These are phyloP conservation scores for Decapterus maruadsi DNA, from an alignment of 2,797 vertebrate species.

Conservation along the genomic window DNA sequence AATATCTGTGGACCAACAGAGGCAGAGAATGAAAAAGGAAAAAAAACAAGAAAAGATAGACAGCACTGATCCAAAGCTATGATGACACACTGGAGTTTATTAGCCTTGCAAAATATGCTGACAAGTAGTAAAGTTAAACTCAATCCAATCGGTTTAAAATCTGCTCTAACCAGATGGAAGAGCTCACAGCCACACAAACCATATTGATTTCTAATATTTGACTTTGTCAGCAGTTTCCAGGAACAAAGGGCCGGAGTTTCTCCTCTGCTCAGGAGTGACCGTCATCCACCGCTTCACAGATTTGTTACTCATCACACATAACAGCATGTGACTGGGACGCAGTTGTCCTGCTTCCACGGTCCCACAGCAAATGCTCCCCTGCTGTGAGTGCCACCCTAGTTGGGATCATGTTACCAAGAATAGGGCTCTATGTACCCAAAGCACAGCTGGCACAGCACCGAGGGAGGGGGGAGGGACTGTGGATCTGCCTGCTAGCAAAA, in stretches of 20 bases:
- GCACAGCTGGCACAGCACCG: slow-evolving; percentile 73
- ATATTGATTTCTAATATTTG: slow-evolving; percentile 62
- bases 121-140: slow-evolving; percentile 53
- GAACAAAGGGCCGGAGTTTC: slow-evolving; percentile 14
- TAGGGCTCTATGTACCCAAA: slow-evolving; percentile 55
- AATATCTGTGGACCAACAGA: slow-evolving; percentile 24
- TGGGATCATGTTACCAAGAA: slow-evolving; percentile 75
- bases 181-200: slow-evolving; percentile 23
- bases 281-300: slow-evolving; percentile 19
- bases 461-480: slow-evolving; percentile 8
- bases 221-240: slow-evolving; percentile 59
- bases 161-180: slow-evolving; percentile 53
- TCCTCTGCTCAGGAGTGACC: slow-evolving; percentile 24
- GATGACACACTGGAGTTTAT: slow-evolving; percentile 43
- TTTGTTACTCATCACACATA: slow-evolving; percentile 65
- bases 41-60: slow-evolving; percentile 20
- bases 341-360: slow-evolving; percentile 71
- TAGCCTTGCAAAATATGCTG: slow-evolving; percentile 63
- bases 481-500: slow-evolving; percentile 27
- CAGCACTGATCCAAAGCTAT: slow-evolving; percentile 10
- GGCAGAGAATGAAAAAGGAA: slow-evolving; percentile 3
- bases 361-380: slow-evolving; percentile 81
- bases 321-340: slow-evolving; percentile 74
- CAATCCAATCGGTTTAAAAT: slow-evolving; percentile 35
- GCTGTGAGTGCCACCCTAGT: slow-evolving; percentile 64